Conservation (phyloP, 2,888 invertebrate species). For the Drosophila mettleri region DNA sequence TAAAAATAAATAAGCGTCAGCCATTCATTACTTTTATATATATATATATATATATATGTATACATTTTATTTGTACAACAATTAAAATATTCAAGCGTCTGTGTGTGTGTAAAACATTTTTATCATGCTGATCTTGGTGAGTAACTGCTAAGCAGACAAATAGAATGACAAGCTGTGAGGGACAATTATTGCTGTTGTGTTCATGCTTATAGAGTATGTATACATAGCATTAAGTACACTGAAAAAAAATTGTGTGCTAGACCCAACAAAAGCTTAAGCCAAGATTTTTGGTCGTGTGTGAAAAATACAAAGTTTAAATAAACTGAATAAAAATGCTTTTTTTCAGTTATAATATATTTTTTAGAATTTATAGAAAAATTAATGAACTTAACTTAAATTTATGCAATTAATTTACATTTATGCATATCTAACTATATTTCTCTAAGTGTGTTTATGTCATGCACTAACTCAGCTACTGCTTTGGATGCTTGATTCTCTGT, state of each 20-base stretch:
- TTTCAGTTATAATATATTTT: neutral
- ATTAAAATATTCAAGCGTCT: constrained; percentile 53
- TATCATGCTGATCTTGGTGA: constrained; percentile 57
- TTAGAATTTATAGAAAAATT: neutral
- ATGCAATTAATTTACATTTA: neutral
- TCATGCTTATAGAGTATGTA: constrained; percentile 6
- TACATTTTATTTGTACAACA: constrained; percentile 64
- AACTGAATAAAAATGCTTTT: neutral
- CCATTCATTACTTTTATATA: constrained; percentile 19
- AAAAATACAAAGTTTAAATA: neutral
- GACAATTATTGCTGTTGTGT: constrained; percentile 39
- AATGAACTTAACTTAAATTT: neutral
- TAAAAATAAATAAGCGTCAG: constrained; percentile 56
- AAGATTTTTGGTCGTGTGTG: neutral
- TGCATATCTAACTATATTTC: too few species aligned
- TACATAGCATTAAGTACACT: constrained; percentile 6
- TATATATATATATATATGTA: neutral
- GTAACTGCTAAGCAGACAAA: constrained; percentile 54
- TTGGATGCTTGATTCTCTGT: constrained; percentile 26
- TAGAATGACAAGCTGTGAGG: constrained; percentile 63
- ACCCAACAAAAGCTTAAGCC: neutral
- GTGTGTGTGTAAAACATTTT: constrained; percentile 37
- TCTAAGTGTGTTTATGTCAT: constrained; percentile 26
- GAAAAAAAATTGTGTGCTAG: constrained; percentile 2
- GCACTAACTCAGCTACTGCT: constrained; percentile 27